Base-by-base conservation (phyloP, 53 echinoderm and acorn worm genomes). In the Paelopatides confundens region DNA sequence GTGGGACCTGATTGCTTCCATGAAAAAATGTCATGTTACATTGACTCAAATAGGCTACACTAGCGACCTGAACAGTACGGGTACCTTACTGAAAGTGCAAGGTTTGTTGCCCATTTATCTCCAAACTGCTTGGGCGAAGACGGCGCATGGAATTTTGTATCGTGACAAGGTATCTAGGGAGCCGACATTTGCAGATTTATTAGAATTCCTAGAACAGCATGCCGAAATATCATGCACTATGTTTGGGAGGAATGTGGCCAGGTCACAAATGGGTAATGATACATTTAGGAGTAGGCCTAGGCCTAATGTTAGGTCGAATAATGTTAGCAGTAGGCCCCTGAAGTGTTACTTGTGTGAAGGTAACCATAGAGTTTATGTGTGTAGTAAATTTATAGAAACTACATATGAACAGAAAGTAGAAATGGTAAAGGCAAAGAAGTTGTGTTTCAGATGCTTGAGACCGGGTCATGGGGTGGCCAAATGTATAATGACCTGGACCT, bases 11-110 rank as follows among this genome's bases (percentile, higher is more conserved):
- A 86, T 86, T 46, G 90, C 63, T 28, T 76, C 40, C 50, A 86
- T 90, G 85, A 90, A 86, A 65, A 86, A 86, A 46, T 90, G 90
- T 26, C 34, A 76, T 21, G 90, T 85, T 0, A 90, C 85, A 0
- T 48, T 90, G 14, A 74, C 85, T 1, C 35, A 85, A 27, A 32
- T 90, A 39, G 90, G 86, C 0, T 85, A 86, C 30, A 85, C 86
- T 7, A 86, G 58, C 18, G 90, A 90, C 32, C 48, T 90, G 0
- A 65, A 90, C 35, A 85, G 85, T 31, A 85, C 85, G 4, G 21
- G 0, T 2, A 76, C 0, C 5, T 9, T 76, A 2, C 47, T 76
- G 0, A 76, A 49, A 2, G 24, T 71, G 2, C 76, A 40, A 0
- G 39, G 0, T 24, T 26, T 76, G 0, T 24, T 76, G 6, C 47